Conservation (phyloP, 2,888 invertebrate species). For the Parnassius glacialis region DNA sequence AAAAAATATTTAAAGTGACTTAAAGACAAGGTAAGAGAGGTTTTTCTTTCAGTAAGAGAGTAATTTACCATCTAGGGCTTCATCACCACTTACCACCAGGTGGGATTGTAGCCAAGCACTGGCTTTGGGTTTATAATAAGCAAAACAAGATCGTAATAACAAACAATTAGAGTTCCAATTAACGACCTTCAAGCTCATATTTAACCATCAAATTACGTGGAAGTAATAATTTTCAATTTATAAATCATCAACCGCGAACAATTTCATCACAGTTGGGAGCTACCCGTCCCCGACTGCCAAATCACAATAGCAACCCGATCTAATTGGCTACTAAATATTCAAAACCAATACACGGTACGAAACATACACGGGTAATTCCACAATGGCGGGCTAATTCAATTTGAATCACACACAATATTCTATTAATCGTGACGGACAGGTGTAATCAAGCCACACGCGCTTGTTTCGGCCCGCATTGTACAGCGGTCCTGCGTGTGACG, state of each 20-base stretch:
- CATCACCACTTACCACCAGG: no score
- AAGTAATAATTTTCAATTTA: no score
- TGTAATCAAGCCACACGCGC: constrained; percentile 68
- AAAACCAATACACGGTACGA: constrained; percentile 66
- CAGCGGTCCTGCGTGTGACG: constrained; percentile 41
- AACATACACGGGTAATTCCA: constrained; percentile 68
- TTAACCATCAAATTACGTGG: no score
- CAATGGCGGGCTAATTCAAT: constrained; percentile 75
- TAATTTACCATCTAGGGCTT: no score
- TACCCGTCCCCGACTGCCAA: constrained; percentile 37
- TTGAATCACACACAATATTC: constrained; percentile 77
- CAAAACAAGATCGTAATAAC: no score
- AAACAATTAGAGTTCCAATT: no score
- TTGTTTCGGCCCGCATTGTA: constrained; percentile 47
- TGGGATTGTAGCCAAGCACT: no score
- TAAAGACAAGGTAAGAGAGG: no score
- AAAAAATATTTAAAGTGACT: no score
- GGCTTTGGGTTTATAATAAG: no score
- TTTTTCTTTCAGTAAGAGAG: no score
- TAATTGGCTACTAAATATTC: constrained; percentile 77
- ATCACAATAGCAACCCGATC: constrained; percentile 54
- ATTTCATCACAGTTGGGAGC: constrained; percentile 33
- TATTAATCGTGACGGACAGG: constrained; percentile 78
- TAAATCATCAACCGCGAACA: constrained; percentile 14
- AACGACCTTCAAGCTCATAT: no score